Conservation (phyloP, 2,888 invertebrate genomes). For the Piscicola geometra region DNA sequence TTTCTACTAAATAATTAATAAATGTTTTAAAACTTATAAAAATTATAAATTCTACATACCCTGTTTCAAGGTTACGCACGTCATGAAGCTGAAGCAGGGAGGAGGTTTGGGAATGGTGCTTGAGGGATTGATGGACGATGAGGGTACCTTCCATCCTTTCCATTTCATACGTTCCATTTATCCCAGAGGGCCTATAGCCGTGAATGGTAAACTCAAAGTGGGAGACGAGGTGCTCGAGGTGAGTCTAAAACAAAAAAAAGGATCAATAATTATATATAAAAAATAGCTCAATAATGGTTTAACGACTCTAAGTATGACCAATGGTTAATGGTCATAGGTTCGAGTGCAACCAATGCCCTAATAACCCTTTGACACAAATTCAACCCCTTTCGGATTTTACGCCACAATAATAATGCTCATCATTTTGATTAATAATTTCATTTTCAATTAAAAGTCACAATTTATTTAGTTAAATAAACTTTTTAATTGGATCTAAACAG, state of each 20-base stretch:
- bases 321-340: neutral
- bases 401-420: too few species aligned
- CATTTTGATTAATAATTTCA: too few species aligned
- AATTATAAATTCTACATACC: too few species aligned
- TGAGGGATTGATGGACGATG: slow-evolving; percentile 91
- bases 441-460: too few species aligned
- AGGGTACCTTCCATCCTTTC: slow-evolving; percentile 92
- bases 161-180: slow-evolving; percentile 96
- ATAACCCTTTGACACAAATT: too few species aligned
- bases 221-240: slow-evolving; percentile 92
- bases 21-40: neutral
- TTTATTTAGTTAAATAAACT: too few species aligned
- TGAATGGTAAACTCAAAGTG: slow-evolving; percentile 78
- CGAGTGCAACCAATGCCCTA: too few species aligned
- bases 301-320: neutral
- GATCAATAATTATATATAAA: neutral
- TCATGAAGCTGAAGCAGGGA: slow-evolving; percentile 80
- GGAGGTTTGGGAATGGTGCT: slow-evolving; percentile 93
- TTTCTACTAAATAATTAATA: too few species aligned
- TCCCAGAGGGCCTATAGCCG: slow-evolving; percentile 94
- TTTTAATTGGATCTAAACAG: too few species aligned
- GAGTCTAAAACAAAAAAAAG: too few species aligned
- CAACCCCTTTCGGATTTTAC: too few species aligned
- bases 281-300: neutral
- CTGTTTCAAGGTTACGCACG: slow-evolving; percentile 77